Evolutionary conservation across 1,140 invertebrate species (phyloP).

Genomic region (Pogonognathellus flavescens): DNA sequence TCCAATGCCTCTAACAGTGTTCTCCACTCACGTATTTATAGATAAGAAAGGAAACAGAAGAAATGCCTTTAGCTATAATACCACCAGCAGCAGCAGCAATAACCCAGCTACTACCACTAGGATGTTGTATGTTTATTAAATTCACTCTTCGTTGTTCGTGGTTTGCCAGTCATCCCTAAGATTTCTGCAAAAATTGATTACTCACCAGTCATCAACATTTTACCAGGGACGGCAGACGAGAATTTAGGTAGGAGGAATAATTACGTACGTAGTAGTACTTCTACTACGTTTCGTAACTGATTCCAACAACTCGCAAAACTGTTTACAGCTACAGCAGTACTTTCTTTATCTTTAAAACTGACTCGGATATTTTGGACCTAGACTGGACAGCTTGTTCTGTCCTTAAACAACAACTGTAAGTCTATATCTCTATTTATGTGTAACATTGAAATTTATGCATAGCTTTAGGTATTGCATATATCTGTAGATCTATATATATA

Average conservation of each 20-base stretch:
- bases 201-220: neutral
- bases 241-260: too few relatives aligned
- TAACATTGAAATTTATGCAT: neutral
- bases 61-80: constrained; percentile 28
- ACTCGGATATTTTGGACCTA: neutral
- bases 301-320: too few relatives aligned
- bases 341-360: neutral
- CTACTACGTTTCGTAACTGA: too few relatives aligned
- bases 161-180: neutral
- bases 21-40: neutral
- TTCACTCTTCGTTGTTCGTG: neutral
- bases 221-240: neutral
- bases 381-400: constrained; percentile 7
- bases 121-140: constrained; percentile 13
- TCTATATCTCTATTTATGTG: neutral
- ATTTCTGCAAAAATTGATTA: constrained; percentile 43
- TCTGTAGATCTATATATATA: neutral
- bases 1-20: neutral
- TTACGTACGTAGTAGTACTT: too few relatives aligned
- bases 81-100: neutral
- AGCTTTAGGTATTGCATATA: too few relatives aligned
- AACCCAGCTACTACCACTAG: neutral
- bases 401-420: constrained; percentile 11
- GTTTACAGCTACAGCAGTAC: too few relatives aligned
- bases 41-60: constrained; percentile 22